Evolutionary conservation across 2,888 invertebrate species (phyloP), one percentile per base, ranked within the genome.

Genomic region (Octonoba sinensis): DNA sequence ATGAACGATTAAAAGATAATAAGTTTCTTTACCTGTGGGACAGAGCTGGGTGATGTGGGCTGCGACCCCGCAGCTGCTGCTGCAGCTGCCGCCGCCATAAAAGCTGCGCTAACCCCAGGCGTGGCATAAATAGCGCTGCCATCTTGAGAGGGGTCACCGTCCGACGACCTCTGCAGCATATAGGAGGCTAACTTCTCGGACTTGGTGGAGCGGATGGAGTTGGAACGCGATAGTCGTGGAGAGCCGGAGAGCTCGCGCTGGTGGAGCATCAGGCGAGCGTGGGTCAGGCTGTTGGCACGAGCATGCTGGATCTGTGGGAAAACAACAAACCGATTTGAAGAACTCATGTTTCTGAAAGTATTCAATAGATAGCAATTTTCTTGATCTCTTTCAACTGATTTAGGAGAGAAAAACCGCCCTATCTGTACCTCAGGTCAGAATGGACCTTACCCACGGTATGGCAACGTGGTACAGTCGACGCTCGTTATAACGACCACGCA

Each of bases 141-240:
- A n/a, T 75, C 65, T 44, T 64, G 57, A 49, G 84, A 79, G 22
- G 74, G 70, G 88, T 95, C 95, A 8, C 36, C 36, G 82, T 94
- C 94, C 86, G 95, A 88, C 86, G 95, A 88, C 92, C 86, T 93
- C 92, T 87, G 95, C 87, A 96, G 90, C 95, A 96, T 95, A 83
- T 95, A 95, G 49, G 96, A 96, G 89, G 96, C 96, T 88, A 96
- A 91, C 90, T 96, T 96, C 89, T 97, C 96, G 13, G 96, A 97
- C 90, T 96, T 96, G 20, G 96, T 96, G 57, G 97, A 97, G 89
- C 96, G 95, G 90, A 96, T 96, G 88, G 95, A 96, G 90, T 96
- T 96, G 91, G 96, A 96, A 88, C 96, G 91, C 90, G 95, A 95
- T 86, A 95, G 91, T 87, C 95, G 91, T 12, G 88, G 88, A 67